Evolutionary conservation across 2,797 vertebrate genomes (phyloP), one percentile per base, ranked within the genome.

Genomic region (Rhinichthys osculus): DNA sequence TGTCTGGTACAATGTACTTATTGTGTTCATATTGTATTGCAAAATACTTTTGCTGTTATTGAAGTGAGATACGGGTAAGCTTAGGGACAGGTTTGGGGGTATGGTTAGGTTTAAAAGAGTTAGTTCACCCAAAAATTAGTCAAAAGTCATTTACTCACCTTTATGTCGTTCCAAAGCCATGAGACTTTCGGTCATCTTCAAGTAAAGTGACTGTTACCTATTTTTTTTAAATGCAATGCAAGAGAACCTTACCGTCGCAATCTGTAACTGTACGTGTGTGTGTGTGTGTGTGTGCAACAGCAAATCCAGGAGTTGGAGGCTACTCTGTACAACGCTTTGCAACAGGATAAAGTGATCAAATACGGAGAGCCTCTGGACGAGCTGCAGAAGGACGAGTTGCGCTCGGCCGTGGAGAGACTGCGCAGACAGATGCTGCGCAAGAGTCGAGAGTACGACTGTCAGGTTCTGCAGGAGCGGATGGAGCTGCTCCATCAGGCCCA

Each of bases 221-320:
- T n/a, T n/a, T n/a, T n/a, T n/a, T n/a, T n/a, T n/a, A n/a, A n/a
- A 54, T 19, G 17, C 52, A 40, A 23, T 59, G 8, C 23, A 23
- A 59, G 23, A n/a, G 9, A 59, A 59, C 11, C 13, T 64, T 3
- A 27, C 59, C 1, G 4, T 64, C 13, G 0, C 13, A 27, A 64
- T 64, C n/a, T 30, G n/a, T 30, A 27, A 64, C n/a, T 78, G 54
- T 9, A 7, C 82, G 14, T 17, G 44, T 47, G 42, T 44, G 42
- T 13, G 44, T 13, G 47, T 50, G 9, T 33, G 1, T 10, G 50
- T 87, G 38, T 85, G 59, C 93, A 84, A 93, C 95, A 99, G 98
- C 97, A 98, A 97, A 99, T 99, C 95, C 98, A 99, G 93, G 98
- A 99, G 90, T 94, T 99, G 93, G 98, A 99, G 91, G 98, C 98